Base-by-base conservation (phyloP, 1,140 invertebrate genomes). In the Drosophila subobscura region DNA sequence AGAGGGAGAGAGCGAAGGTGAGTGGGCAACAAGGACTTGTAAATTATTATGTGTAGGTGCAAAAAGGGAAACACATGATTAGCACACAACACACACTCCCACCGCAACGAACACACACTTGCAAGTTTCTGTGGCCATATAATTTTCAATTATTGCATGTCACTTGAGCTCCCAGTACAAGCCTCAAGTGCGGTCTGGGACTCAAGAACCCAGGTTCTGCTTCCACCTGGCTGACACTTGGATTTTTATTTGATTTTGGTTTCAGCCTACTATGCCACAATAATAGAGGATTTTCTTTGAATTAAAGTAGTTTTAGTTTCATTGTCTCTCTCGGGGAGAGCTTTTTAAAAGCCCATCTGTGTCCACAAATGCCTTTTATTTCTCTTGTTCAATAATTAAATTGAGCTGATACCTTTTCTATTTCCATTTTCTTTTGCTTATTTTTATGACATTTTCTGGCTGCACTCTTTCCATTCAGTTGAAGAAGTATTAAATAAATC, bases 71-170 rank as follows among this genome's bases (percentile, higher is more conserved):
- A 83, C 66, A 86, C 56, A 63, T 77, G 54, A 83, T 86, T 81
- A 81, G 77, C 78, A 88, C 81, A 60, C 71, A 56, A 20, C 46
- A 50, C 56, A 55, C 55, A 58, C 33, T 14, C 10, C 42, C 27
- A 41, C 29, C 25, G 14, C 25, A 6, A 23, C 20, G 54, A 40
- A 22, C 50, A 12, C 23, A 52, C 47, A 44, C n/a, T 12, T 27
- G 49, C 40, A 42, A 7, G 27, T 47, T 56, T 53, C 44, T 42
- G 45, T 49, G 37, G 64, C 47, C 49, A 65, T 79, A 66, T 79
- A 79, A 84, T 85, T 85, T 89, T 73, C 66, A 79, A 84, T 88
- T 89, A 89, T 84, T 77, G 75, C 83, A 72, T 84, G 83, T 83
- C 75, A 84, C 63, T 59, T 41, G 50, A 64, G 47, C 60, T 64